These are phyloP conservation scores for Lepus americanus DNA, from an alignment of 2,113 vertebrate genomes.

Conservation along the genomic window DNA sequence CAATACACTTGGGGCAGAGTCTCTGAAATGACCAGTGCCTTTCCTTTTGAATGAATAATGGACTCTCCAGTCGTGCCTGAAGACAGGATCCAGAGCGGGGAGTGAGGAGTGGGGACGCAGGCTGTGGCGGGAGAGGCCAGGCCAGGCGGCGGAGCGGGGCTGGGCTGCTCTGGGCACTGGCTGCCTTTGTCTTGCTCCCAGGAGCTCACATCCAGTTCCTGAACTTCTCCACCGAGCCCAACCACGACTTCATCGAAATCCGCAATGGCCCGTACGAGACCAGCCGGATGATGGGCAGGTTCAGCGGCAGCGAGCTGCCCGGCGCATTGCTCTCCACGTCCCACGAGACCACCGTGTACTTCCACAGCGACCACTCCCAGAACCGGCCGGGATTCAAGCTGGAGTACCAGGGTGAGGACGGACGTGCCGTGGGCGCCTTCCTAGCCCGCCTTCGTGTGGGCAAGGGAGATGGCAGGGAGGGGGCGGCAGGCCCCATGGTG, in stretches of 20 bases:
- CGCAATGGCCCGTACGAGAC: slow-evolving; percentile 97
- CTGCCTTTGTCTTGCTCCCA: slow-evolving; percentile 75
- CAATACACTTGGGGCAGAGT: background rate
- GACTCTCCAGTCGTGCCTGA: background rate
- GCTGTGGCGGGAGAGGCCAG: background rate
- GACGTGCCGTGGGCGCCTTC: accelerated
- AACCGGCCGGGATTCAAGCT: slow-evolving; percentile 98
- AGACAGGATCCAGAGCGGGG: background rate
- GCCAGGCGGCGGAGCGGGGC: background rate
- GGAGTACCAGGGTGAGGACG: slow-evolving; percentile 95
- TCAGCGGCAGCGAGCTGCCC: slow-evolving; percentile 93
- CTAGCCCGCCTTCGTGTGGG: background rate
- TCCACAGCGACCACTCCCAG: slow-evolving; percentile 98
- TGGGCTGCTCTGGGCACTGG: background rate
- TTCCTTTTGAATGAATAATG: slow-evolving; percentile 11
- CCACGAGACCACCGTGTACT: slow-evolving; percentile 96
- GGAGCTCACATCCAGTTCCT: slow-evolving; percentile 97
- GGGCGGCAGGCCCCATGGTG: background rate
- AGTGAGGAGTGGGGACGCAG: accelerated
- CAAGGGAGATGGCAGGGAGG: accelerated
- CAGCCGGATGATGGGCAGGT: slow-evolving; percentile 95
- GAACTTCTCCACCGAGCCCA: slow-evolving; percentile 98
- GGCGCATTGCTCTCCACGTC: slow-evolving; percentile 95
- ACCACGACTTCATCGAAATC: slow-evolving; percentile 98
- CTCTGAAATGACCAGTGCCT: background rate